Evolutionary conservation across 2,797 vertebrate species (phyloP).

Genomic region (Aselliscus stoliczkanus): DNA sequence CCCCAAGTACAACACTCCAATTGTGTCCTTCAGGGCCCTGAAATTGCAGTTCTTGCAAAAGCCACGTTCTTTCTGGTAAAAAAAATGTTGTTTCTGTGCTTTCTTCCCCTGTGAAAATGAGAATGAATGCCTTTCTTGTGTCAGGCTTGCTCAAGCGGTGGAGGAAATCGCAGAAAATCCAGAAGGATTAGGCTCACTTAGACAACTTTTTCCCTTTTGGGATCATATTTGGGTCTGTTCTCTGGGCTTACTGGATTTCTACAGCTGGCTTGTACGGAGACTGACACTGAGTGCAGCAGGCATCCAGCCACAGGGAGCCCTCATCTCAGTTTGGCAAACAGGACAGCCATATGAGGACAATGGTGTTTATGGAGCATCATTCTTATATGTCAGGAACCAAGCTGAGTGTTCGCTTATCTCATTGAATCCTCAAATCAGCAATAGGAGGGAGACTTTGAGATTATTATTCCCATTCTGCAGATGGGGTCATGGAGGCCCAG

Average conservation of each 20-base stretch:
- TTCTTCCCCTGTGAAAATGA: not conserved
- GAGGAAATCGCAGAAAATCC: not conserved
- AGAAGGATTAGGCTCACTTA: not conserved
- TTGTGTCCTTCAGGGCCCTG: conserved; percentile 45
- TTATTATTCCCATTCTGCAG: not conserved
- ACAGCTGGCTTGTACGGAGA: not conserved
- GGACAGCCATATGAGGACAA: fast-evolving
- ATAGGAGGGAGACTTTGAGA: fast-evolving
- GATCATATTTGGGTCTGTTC: not conserved
- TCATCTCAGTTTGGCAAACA: not conserved
- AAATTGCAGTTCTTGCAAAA: not conserved
- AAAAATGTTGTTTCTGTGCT: conserved; percentile 20
- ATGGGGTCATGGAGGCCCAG: no score
- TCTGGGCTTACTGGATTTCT: not conserved
- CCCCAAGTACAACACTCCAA: not conserved
- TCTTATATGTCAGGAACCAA: fast-evolving
- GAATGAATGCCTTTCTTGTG: not conserved
- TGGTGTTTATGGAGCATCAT: fast-evolving
- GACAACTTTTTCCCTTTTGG: not conserved
- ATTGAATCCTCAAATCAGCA: fast-evolving
- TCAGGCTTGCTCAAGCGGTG: not conserved
- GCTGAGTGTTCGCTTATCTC: fast-evolving
- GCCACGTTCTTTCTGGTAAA: conserved; percentile 37
- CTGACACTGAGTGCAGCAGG: fast-evolving
- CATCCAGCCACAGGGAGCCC: fast-evolving